A percentile compares a stretch with the other conserved stretches of the same genome.
Evolutionary conservation across 2,113 vertebrate species (phyloP).

Genomic region (Spea multiplicata): DNA sequence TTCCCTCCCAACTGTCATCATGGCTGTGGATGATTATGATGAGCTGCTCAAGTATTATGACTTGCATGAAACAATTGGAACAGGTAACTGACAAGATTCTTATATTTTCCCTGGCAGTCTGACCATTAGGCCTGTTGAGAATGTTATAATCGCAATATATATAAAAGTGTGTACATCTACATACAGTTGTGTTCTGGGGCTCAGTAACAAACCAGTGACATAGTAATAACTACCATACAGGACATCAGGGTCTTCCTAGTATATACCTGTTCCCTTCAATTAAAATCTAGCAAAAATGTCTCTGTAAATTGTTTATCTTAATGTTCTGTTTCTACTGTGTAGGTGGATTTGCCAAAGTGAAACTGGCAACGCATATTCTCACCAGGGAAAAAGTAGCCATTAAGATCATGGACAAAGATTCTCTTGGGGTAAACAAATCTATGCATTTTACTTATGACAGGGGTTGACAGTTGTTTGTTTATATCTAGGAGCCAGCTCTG

Average conservation of each 20-base stretch:
- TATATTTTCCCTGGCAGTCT: neutral
- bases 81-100: constrained; percentile 58
- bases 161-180: neutral
- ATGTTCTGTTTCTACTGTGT: constrained; percentile 15
- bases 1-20: constrained; percentile 6
- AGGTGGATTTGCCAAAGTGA: constrained; percentile 97
- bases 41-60: constrained; percentile 72
- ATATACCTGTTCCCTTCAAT: no score
- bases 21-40: constrained; percentile 59
- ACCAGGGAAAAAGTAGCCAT: constrained; percentile 91
- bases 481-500: neutral
- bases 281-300: no score
- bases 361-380: constrained; percentile 80
- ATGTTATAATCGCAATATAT: neutral
- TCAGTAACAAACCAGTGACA: no score
- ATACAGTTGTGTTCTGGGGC: no score
- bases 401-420: constrained; percentile 93
- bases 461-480: neutral
- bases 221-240: no score
- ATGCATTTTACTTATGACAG: constrained; percentile 29
- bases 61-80: constrained; percentile 67
- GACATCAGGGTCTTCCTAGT: no score
- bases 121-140: neutral
- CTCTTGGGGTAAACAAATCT: constrained; percentile 77
- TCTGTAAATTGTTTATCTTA: no score